Base-by-base conservation (phyloP, 2,888 invertebrate genomes). In the Strigamia maritima region DNA sequence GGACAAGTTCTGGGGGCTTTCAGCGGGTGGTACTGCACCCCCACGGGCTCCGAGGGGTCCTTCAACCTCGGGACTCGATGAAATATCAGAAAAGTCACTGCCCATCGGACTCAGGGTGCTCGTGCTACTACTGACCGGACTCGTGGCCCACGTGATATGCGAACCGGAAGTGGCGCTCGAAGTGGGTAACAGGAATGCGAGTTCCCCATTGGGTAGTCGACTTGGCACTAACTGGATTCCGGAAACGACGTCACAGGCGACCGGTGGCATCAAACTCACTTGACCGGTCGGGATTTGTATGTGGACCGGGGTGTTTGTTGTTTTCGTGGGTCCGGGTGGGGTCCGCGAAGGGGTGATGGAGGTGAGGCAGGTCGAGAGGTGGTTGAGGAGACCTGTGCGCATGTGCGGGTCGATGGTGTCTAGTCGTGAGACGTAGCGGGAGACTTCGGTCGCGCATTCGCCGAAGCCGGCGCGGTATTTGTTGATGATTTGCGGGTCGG, bases 401-500 rank as follows among this genome's bases (percentile, higher is more conserved):
- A 78, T 28, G 14, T 54, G 3, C 2, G 78, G 60, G 26, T 78
- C 78, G 4, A 78, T 10, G 12, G 4, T 31, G n/a, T 78, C 78
- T 16, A 38, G 16, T 10, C 82, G 80, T n/a, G 81, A 79, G 16
- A 83, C 79, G 85, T 92, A 94, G 83, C 92, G 90, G 81, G 91
- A 90, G 19, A 96, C 95, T 87, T 95, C 95, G 16, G 91, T 90
- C 78, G 94, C 91, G 85, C 95, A 96, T 85, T 95, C 95, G 82
- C 91, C 90, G 87, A 94, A 96, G 24, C 96, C 95, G 2, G 93
- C 93, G 81, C 92, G 91, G 87, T 94, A 95, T 84, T 94, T 93
- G 86, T 93, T 93, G 80, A 94, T 89, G 0, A 95, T 92, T 0
- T 90, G 90, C 0, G 95, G 94, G 86, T 96, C 94, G 12, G 92